Evolutionary conservation across 2,113 vertebrate species (phyloP), one percentile per base, ranked within the genome.

Genomic region (Ceyx cyanopectus): DNA sequence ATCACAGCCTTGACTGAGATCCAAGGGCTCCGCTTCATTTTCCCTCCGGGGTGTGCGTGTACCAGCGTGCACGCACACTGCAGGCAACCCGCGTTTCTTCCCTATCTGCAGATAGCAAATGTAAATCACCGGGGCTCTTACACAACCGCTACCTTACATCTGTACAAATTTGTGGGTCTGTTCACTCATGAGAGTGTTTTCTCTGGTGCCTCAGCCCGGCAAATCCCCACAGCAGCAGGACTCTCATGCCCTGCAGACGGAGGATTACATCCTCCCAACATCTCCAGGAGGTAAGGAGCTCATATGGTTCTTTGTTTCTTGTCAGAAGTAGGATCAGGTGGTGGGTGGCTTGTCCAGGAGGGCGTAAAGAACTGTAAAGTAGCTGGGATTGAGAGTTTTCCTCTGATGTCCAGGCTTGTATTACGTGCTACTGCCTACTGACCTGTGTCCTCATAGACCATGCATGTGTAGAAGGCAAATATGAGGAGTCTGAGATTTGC

Each of bases 1-100:
- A 80, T 96, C 92, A 95, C 84, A 6, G 32, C 87, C 84, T 96
- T 96, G 92, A 92, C 87, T 77, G 81, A 56, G 84, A 91, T 94
- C 95, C 95, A 95, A 94, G 89, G 92, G 78, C 70, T 87, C 50
- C 1, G 7, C 83, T 84, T 83, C 26, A 2, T 48, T 67, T 69
- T 94, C 40, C 90, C 93, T 78, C n/a, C 1, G 1, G 85, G 93
- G 41, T 3, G 9, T 78, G 37, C 86, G 1, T 68, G 96, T 45
- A 22, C 1, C 2, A 66, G 87, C 91, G 18, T 81, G 95, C 72
- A 51, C 60, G 53, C 7, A 0, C 20, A n/a, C 80, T 53, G 81
- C 89, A 86, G 89, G 89, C 92, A 91, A 17, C 77, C 51, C 2
- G 1, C 3, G 3, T 15, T 63, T 86, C 66, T 43, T 9, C 69